Conservation (phyloP, 2,888 invertebrate species). For the Synanthedon vespiformis region DNA sequence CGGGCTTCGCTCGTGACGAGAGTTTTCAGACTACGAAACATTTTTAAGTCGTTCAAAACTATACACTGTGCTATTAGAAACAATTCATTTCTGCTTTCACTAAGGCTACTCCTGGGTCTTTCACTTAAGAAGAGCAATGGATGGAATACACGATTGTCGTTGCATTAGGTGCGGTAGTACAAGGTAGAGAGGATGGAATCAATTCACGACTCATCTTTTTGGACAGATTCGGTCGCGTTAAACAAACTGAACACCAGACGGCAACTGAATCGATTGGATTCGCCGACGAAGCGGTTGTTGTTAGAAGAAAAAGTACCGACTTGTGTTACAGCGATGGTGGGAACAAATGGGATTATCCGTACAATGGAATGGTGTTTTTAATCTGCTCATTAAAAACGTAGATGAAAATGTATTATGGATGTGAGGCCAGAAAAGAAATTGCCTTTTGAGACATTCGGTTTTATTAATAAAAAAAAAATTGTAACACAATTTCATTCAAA, state of each 20-base stretch:
- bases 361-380: neutral
- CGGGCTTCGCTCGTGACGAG: constrained; percentile 61
- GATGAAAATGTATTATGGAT: too few relatives aligned
- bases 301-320: constrained; percentile 18
- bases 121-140: neutral
- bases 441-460: too few relatives aligned
- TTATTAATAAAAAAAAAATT: too few relatives aligned
- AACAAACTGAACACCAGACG: constrained; percentile 52
- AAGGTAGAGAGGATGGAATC: constrained; percentile 31
- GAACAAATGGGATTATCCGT: constrained; percentile 12
- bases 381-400: neutral
- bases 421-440: too few relatives aligned
- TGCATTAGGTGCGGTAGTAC: neutral
- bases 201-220: constrained; percentile 62
- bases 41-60: neutral
- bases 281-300: constrained; percentile 20
- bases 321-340: constrained; percentile 15
- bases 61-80: neutral
- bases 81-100: neutral
- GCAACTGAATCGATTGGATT: constrained; percentile 54
- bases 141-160: neutral
- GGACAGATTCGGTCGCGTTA: constrained; percentile 46
- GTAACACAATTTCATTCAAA: too few relatives aligned
- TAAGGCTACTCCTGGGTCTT: neutral
- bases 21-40: constrained; percentile 36